Conservation (phyloP, 2,797 vertebrate species). For the Chelonia mydas region DNA sequence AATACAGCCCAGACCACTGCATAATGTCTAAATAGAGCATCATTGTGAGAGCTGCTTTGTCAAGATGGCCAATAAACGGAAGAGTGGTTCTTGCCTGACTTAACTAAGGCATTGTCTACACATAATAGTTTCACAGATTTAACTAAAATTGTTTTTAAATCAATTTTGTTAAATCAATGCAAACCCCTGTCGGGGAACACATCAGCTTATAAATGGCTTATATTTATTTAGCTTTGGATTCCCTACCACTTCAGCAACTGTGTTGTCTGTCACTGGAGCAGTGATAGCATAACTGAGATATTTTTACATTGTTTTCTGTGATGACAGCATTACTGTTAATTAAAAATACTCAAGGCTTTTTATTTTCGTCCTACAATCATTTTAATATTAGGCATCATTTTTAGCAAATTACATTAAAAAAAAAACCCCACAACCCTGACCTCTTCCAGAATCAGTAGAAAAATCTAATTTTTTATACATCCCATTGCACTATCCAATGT, state of each 20-base stretch:
- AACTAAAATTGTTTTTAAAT: constrained; percentile 55
- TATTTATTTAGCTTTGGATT: neutral
- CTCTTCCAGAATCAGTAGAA: neutral
- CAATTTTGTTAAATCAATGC: constrained; percentile 38
- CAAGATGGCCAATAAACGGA: constrained; percentile 42
- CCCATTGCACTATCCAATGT: neutral
- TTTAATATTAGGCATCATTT: neutral
- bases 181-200: constrained; percentile 24
- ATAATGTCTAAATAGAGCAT: neutral
- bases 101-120: constrained; percentile 29
- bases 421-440: neutral
- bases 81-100: neutral
- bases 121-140: neutral
- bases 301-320: neutral
- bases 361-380: neutral
- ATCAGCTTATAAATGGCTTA: constrained; percentile 13
- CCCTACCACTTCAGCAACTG: neutral
- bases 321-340: neutral
- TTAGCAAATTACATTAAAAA: neutral
- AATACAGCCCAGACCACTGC: constrained; percentile 32
- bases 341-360: neutral
- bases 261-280: neutral
- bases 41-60: constrained; percentile 26
- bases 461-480: neutral
- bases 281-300: constrained; percentile 1